These are phyloP conservation scores for Hyperopisus bebe DNA, from an alignment of 2,113 vertebrate species.

Conservation along the genomic window DNA sequence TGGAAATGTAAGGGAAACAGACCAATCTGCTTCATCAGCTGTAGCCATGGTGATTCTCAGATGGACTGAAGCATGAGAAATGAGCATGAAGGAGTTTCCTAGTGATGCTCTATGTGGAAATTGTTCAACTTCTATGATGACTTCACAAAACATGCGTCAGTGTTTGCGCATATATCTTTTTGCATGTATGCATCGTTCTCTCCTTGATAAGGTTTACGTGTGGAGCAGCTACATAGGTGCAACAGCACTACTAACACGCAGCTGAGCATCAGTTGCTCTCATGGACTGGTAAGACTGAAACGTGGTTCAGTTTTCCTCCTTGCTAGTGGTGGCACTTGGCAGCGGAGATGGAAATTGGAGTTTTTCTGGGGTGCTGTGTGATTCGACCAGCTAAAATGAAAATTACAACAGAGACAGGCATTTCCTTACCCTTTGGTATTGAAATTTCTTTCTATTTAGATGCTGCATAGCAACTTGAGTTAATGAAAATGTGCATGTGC, in stretches of 20 bases:
- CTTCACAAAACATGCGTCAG: background rate
- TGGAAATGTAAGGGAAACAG: conserved; percentile 9
- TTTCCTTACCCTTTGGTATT: background rate
- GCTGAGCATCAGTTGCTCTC: background rate
- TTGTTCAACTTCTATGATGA: background rate
- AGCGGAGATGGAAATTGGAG: background rate
- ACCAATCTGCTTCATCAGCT: background rate
- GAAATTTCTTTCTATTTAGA: background rate
- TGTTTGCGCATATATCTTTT: background rate
- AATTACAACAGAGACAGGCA: background rate
- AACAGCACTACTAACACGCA: background rate
- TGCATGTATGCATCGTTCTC: background rate
- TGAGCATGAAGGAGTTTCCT: background rate
- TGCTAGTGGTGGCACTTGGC: background rate
- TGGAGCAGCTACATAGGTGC: background rate
- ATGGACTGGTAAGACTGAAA: background rate
- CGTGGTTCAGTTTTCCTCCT: background rate
- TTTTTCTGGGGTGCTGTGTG: background rate
- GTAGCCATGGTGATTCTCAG: background rate
- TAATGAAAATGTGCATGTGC: background rate
- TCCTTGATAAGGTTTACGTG: background rate
- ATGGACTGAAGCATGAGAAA: background rate
- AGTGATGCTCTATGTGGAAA: background rate
- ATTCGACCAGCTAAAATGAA: background rate
- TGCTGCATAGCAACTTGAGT: background rate